Evolutionary conservation across 2,888 invertebrate genomes (phyloP).

Genomic region (Cerceris rybyensis): DNA sequence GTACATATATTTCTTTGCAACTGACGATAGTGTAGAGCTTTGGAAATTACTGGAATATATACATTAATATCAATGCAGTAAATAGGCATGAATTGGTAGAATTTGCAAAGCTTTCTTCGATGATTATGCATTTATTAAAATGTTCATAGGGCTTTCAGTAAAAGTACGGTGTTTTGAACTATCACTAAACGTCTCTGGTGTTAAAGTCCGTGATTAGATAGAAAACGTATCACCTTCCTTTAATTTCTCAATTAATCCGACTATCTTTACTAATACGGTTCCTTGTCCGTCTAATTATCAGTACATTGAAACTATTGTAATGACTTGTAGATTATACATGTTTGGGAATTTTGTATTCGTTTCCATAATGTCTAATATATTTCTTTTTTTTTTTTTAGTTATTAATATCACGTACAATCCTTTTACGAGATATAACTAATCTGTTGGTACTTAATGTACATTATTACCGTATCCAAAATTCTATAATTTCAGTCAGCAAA

Average conservation of each 20-base stretch:
- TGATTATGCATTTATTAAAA: conserved; percentile 19
- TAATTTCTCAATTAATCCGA: not conserved
- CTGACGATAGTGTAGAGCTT: conserved; percentile 19
- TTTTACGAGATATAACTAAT: not conserved
- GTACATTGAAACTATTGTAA: not conserved
- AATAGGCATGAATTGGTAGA: conserved; percentile 56
- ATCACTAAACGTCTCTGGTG: not conserved
- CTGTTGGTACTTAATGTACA: not conserved
- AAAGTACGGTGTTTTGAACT: not conserved
- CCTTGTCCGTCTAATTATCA: not conserved
- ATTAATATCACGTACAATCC: not conserved
- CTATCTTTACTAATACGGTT: not conserved
- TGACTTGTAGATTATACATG: not conserved
- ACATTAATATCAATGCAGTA: conserved; percentile 24
- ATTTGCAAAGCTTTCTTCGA: conserved; percentile 36
- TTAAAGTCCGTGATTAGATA: not conserved
- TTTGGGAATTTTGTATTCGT: not conserved
- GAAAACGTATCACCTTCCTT: not conserved
- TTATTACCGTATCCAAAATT: not conserved
- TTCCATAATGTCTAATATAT: not conserved
- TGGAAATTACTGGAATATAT: conserved; percentile 16
- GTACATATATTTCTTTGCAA: conserved; percentile 29
- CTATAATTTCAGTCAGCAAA: not conserved
- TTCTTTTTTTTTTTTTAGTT: not conserved
- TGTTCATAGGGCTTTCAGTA: conserved; percentile 6